A percentile compares a stretch with the other conserved stretches of the same genome.
These are phyloP conservation scores for Platorchestia sp. DNA, from an alignment of 1,140 invertebrate genomes.

Conservation along the genomic window DNA sequence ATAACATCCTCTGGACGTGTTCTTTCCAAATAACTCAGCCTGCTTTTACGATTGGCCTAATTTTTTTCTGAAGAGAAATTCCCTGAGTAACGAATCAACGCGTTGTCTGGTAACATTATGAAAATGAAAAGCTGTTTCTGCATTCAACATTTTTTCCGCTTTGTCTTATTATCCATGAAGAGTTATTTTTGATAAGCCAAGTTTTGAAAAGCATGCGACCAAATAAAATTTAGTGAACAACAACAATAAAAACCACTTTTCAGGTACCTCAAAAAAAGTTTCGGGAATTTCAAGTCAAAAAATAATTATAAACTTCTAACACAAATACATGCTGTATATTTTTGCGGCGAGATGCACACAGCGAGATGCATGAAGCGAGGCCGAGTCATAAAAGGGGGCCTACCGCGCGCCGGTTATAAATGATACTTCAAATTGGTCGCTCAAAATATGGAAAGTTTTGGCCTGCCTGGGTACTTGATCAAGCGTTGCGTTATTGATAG, in stretches of 20 bases:
- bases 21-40: too few species aligned
- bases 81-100: too few species aligned
- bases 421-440: slow-evolving; percentile 34
- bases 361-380: not conserved
- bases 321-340: not conserved
- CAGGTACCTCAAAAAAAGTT: not conserved
- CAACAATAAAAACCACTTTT: not conserved
- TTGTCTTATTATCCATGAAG: too few species aligned
- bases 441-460: slow-evolving; percentile 48
- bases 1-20: too few species aligned
- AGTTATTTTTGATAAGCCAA: too few species aligned
- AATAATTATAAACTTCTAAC: not conserved
- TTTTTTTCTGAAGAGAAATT: too few species aligned
- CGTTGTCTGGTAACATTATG: too few species aligned
- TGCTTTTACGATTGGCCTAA: too few species aligned
- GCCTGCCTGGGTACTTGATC: not conserved
- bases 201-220: too few species aligned
- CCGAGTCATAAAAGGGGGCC: not conserved
- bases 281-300: not conserved
- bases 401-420: not conserved
- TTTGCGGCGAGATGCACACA: not conserved
- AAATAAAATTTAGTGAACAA: too few species aligned
- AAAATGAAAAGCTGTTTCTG: too few species aligned
- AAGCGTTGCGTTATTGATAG: slow-evolving; percentile 1
- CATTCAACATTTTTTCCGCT: too few species aligned